Base-by-base conservation (phyloP, 2,113 vertebrate species). In the Corythaeola cristata region DNA sequence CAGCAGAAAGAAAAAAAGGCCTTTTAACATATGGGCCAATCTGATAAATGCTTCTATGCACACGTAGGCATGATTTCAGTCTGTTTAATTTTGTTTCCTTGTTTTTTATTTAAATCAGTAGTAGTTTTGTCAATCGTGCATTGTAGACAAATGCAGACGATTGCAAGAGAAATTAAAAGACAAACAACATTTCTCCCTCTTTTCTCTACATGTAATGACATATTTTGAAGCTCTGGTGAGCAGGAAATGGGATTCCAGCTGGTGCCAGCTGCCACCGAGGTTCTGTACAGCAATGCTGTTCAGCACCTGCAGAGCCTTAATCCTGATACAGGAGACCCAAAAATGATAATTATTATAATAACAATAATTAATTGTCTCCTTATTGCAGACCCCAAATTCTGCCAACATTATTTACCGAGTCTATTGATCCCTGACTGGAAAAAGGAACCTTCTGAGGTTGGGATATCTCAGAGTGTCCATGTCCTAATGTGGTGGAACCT, bases 181-280 rank as follows among this genome's bases (percentile, higher is more conserved):
- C 49, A 90, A 94, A 91, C 50, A 95, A 85, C 75, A 93, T 76
- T 89, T 91, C 62, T 82, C n/a, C 66, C 28, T 96, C 77, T 88
- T 94, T 95, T 66, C 56, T 95, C 77, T 91, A 94, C 63, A 37
- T 66, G 58, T 96, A 96, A 92, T 95, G 89, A 92, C 87, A 89
- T 94, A 92, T 91, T 96, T 97, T 95, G 93, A 96, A 97, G 96
- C 93, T 97, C 95, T 95, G 67, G 81, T 96, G 94, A 97, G 95
- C 97, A 92, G 77, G 94, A 97, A 97, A 96, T 97, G 95, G 97
- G 92, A 96, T 96, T 95, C 95, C 95, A 97, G 94, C 96, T 97
- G 97, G 86, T 97, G 96, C 95, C 97, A 96, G 96, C 91, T 97
- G 95, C 96, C 67, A 88, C 84, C 0, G 2, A 93, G 63, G 97